Percentiles rank a stretch among this genome's conserved stretches.
phyloP scores from a whole-genome alignment of 2,113 vertebrate genomes.

The Rattus norvegicus region DNA sequence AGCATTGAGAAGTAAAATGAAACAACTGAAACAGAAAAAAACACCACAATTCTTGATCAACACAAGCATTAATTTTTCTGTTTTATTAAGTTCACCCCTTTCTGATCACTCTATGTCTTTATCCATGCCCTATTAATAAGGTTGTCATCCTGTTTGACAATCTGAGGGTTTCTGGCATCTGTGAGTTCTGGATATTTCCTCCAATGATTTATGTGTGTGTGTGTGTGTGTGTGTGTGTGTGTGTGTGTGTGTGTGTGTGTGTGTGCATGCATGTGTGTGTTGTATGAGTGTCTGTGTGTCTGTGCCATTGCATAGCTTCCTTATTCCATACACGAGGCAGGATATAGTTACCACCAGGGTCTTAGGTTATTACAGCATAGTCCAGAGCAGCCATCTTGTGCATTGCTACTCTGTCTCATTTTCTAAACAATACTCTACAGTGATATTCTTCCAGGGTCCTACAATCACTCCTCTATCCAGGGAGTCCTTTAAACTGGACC shows the following conservation, averaged over 20 bases:
- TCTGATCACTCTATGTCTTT: background rate
- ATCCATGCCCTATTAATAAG: background rate
- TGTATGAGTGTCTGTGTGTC: accelerated
- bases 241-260: too few relatives aligned
- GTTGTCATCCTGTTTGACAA: background rate
- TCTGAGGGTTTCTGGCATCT: background rate
- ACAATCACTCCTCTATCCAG: background rate
- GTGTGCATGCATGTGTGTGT: too few relatives aligned
- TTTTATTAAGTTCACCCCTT: background rate
- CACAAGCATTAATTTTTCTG: background rate
- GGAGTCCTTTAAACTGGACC: background rate
- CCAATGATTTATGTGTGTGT: background rate
- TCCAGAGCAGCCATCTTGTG: background rate
- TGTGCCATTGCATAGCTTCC: background rate
- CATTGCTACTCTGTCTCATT: background rate
- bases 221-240: too few relatives aligned
- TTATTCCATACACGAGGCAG: background rate
- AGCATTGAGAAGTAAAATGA: background rate
- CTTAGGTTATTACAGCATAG: background rate
- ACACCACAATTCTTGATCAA: background rate
- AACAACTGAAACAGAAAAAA: background rate
- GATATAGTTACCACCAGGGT: too few relatives aligned
- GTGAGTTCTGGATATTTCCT: background rate
- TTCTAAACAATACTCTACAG: background rate
- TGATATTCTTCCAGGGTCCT: background rate